phyloP scores from a whole-genome alignment of 2,113 vertebrate species.

The Speoplatyrhinus poulsoni region DNA sequence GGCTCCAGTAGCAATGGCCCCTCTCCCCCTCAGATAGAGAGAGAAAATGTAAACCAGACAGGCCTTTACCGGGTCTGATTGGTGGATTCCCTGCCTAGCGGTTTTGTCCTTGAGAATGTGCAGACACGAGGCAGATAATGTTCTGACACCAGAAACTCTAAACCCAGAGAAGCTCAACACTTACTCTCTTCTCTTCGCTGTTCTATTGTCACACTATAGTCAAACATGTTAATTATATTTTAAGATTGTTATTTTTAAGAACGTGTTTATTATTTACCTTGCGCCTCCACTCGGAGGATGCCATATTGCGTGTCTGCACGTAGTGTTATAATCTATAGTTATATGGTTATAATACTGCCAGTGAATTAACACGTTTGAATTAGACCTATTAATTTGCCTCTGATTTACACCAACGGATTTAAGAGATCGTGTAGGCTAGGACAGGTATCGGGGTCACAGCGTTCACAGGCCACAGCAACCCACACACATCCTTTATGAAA shows the following conservation, averaged over 20 bases:
- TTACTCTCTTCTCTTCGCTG: constrained; percentile 57
- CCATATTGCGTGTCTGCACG: too few relatives aligned
- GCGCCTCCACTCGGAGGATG: too few relatives aligned
- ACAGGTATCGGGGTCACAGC: constrained; percentile 18
- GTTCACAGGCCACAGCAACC: constrained; percentile 10
- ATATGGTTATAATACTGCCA: too few relatives aligned
- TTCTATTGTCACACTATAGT: constrained; percentile 31
- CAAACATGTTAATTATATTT: neutral
- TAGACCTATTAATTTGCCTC: too few relatives aligned
- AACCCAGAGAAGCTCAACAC: constrained; percentile 74
- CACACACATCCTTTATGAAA: neutral
- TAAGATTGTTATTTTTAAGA: neutral
- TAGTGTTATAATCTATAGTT: too few relatives aligned
- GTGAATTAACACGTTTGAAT: too few relatives aligned
- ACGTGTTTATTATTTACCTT: neutral
- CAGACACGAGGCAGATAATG: constrained; percentile 81
- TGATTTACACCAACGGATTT: too few relatives aligned
- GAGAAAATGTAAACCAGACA: constrained; percentile 60
- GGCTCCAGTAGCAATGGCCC: constrained; percentile 40
- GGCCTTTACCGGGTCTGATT: constrained; percentile 56
- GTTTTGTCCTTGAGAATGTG: constrained; percentile 83
- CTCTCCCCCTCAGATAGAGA: constrained; percentile 23
- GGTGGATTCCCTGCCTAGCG: constrained; percentile 60
- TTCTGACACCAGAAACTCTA: constrained; percentile 82
- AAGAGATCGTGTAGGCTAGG: too few relatives aligned